phyloP scores from a whole-genome alignment of 2,113 vertebrate species.

The Danionella cerebrum region DNA sequence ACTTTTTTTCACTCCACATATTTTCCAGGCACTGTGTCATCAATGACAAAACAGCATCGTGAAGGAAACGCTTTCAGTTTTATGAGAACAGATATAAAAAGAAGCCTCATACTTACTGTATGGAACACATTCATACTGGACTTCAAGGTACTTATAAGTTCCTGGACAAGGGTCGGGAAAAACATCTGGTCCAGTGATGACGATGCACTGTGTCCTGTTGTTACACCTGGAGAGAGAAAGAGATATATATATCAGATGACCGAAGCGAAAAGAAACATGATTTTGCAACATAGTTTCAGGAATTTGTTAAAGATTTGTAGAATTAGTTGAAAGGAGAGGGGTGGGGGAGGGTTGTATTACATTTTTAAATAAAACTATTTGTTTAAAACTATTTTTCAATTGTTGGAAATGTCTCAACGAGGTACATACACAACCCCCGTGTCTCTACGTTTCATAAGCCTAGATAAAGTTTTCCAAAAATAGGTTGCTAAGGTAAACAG shows the following conservation, averaged over 20 bases:
- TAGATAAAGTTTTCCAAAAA: too few relatives aligned
- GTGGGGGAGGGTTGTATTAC: too few relatives aligned
- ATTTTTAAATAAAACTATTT: too few relatives aligned
- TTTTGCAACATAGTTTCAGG: background rate
- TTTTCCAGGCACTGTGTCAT: background rate
- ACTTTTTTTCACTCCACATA: too few relatives aligned
- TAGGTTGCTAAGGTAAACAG: too few relatives aligned
- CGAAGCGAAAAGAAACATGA: background rate
- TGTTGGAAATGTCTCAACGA: too few relatives aligned
- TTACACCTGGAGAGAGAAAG: constrained; percentile 77
- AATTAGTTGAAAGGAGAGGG: too few relatives aligned
- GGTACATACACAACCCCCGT: too few relatives aligned
- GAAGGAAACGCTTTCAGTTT: background rate
- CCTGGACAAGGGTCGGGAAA: constrained; percentile 98
- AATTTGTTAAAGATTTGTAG: background rate
- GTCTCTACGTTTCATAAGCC: too few relatives aligned
- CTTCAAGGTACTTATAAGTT: constrained; percentile 98
- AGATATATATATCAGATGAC: background rate
- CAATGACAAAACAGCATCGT: background rate
- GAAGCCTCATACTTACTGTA: constrained; percentile 90
- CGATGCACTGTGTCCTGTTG: constrained; percentile 97
- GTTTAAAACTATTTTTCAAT: too few relatives aligned
- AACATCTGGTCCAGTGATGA: constrained; percentile 96
- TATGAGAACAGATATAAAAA: constrained; percentile 3
- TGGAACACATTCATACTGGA: constrained; percentile 99